Percentiles rank a stretch among this genome's conserved stretches.
phyloP scores from a whole-genome alignment of 1,140 invertebrate species.

The Eupristina koningsbergeri region DNA sequence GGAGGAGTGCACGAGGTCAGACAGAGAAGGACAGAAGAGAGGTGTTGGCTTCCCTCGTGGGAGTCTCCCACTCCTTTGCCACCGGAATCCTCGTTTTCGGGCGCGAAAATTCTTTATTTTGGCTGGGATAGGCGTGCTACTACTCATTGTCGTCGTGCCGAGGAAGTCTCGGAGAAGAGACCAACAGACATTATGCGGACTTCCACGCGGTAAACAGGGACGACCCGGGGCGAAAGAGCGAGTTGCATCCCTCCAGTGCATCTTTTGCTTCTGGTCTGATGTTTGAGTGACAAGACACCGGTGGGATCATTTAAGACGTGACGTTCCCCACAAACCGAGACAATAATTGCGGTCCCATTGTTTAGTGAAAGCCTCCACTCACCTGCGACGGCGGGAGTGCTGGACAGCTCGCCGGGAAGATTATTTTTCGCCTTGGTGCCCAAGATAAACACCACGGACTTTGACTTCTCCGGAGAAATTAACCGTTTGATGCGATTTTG shows the following conservation, averaged over 20 bases:
- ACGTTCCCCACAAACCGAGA: conserved; percentile 35
- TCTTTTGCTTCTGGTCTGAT: neutral
- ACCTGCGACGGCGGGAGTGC: conserved; percentile 28
- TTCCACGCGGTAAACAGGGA: conserved; percentile 32
- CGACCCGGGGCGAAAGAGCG: neutral
- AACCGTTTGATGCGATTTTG: neutral
- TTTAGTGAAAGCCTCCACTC: conserved; percentile 28
- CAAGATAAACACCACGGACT: conserved; percentile 29
- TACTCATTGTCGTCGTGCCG: conserved; percentile 9
- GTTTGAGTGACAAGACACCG: conserved; percentile 39
- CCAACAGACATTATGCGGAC: conserved; percentile 6
- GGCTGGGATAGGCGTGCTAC: conserved; percentile 20
- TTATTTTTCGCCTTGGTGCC: conserved; percentile 6
- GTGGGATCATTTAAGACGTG: conserved; percentile 50
- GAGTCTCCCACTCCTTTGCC: neutral
- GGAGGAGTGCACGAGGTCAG: conserved; percentile 5
- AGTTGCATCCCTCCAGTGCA: neutral
- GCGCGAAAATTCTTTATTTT: conserved; percentile 18
- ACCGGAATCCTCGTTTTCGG: neutral
- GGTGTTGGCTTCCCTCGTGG: conserved; percentile 36
- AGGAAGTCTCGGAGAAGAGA: neutral
- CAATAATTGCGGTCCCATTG: conserved; percentile 47
- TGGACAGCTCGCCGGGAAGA: conserved; percentile 13
- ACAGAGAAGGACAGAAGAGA: no score
- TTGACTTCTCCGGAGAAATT: conserved; percentile 29